phyloP scores from a whole-genome alignment of 2,113 vertebrate species.

The Sinocyclocheilus rhinocerous region DNA sequence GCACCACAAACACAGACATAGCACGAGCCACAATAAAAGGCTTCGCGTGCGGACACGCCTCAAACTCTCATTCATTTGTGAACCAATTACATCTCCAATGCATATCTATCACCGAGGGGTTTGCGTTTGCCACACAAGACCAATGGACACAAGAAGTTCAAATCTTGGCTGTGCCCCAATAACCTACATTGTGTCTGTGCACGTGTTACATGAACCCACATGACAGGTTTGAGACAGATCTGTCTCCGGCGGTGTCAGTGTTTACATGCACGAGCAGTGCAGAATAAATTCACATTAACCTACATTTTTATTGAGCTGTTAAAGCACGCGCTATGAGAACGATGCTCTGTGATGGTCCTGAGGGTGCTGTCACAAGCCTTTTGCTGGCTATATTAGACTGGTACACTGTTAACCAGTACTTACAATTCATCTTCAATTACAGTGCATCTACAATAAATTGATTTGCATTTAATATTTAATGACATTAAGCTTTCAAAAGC shows the following conservation, averaged over 20 bases:
- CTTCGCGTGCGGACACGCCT: conserved; percentile 6
- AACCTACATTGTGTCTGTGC: conserved; percentile 10
- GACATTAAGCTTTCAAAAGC: neutral
- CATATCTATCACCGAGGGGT: neutral
- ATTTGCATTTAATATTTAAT: conserved; percentile 36
- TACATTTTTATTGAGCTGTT: neutral
- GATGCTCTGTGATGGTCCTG: conserved; percentile 9
- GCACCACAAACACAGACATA: neutral
- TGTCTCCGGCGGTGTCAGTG: neutral
- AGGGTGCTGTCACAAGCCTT: neutral
- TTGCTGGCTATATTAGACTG: neutral
- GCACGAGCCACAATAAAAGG: neutral
- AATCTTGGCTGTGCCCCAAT: conserved; percentile 9
- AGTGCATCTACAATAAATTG: neutral
- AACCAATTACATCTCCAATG: neutral
- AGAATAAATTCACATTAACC: conserved; percentile 11
- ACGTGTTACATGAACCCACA: neutral
- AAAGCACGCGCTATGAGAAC: neutral
- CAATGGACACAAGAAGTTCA: neutral
- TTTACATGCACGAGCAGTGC: neutral
- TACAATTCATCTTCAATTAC: neutral
- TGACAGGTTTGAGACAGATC: neutral
- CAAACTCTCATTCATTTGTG: neutral
- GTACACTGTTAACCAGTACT: neutral
- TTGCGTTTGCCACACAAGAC: neutral